Evolutionary conservation across 2,113 vertebrate species (phyloP).

Genomic region (Pyrgilauda ruficollis): DNA sequence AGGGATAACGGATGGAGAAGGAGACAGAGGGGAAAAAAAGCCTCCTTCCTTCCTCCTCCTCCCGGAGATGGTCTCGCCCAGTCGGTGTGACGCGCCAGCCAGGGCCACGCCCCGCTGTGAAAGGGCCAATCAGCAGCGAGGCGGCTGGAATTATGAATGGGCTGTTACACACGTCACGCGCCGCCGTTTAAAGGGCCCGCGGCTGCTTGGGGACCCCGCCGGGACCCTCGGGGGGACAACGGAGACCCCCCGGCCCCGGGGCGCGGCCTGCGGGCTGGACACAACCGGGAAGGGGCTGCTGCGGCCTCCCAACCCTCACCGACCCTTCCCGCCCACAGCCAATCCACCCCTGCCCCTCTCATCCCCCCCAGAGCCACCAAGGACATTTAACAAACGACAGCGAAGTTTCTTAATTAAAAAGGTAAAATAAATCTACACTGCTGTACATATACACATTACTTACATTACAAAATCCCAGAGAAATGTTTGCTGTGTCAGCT

Average conservation of each 20-base stretch:
- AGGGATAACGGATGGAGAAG: accelerated
- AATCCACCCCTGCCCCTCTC: not conserved
- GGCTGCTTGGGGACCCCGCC: not conserved
- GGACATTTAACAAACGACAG: not conserved
- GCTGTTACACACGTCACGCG: not conserved
- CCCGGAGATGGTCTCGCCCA: not conserved
- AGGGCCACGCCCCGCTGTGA: accelerated
- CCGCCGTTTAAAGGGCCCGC: not conserved
- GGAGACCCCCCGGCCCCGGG: not conserved
- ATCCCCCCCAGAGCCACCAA: not conserved
- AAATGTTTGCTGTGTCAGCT: not conserved
- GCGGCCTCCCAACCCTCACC: not conserved
- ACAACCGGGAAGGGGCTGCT: accelerated
- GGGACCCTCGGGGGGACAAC: not conserved
- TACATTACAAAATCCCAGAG: constrained; percentile 21
- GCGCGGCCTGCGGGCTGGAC: not conserved
- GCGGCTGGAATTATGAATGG: constrained; percentile 62
- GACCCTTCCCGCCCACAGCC: accelerated
- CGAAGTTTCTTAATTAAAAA: not conserved
- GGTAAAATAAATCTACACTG: not conserved
- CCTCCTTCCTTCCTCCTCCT: not conserved
- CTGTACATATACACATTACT: constrained; percentile 52
- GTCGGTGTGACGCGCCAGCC: not conserved
- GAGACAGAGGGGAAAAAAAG: accelerated
- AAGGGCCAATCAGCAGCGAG: constrained; percentile 2